Percentiles rank a stretch among this genome's conserved stretches.
Evolutionary conservation across 2,888 invertebrate genomes (phyloP).

Genomic region (Drosophila fungiperda): DNA sequence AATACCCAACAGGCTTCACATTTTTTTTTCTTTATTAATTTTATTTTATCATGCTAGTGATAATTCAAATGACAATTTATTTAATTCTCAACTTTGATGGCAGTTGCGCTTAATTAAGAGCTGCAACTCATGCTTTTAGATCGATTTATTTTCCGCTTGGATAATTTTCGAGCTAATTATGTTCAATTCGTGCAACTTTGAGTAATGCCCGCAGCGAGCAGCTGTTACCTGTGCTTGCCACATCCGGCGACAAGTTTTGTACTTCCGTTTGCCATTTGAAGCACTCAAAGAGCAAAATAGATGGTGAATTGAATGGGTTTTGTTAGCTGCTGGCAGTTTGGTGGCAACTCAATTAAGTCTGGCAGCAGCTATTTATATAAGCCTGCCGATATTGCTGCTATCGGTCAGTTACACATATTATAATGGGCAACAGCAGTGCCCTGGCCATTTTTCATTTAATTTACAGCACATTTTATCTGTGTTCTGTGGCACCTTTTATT

Average conservation of each 20-base stretch:
- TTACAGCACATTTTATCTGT: constrained; percentile 68
- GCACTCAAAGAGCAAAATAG: constrained; percentile 14
- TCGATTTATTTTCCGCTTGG: constrained; percentile 64
- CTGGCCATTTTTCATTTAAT: constrained; percentile 71
- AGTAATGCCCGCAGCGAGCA: constrained; percentile 33
- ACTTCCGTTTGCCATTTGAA: constrained; percentile 56
- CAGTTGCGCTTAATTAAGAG: constrained; percentile 45
- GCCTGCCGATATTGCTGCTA: constrained; percentile 69
- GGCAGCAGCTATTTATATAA: constrained; percentile 66
- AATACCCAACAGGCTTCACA: neutral
- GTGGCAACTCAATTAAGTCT: constrained; percentile 61
- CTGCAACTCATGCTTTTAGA: constrained; percentile 34
- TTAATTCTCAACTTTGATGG: constrained; percentile 21
- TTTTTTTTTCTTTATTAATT: constrained; percentile 6
- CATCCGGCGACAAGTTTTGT: constrained; percentile 71
- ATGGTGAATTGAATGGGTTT: constrained; percentile 18
- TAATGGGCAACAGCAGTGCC: constrained; percentile 32
- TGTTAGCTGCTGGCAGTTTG: constrained; percentile 27
- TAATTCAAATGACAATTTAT: constrained; percentile 22
- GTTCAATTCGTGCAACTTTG: constrained; percentile 44
- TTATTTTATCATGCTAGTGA: constrained; percentile 1
- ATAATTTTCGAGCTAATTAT: constrained; percentile 72
- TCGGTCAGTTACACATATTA: constrained; percentile 66
- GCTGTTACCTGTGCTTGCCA: constrained; percentile 52
- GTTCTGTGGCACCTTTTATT: constrained; percentile 43